phyloP scores from a whole-genome alignment of 2,888 invertebrate species.

The Periphyllus acericola region DNA sequence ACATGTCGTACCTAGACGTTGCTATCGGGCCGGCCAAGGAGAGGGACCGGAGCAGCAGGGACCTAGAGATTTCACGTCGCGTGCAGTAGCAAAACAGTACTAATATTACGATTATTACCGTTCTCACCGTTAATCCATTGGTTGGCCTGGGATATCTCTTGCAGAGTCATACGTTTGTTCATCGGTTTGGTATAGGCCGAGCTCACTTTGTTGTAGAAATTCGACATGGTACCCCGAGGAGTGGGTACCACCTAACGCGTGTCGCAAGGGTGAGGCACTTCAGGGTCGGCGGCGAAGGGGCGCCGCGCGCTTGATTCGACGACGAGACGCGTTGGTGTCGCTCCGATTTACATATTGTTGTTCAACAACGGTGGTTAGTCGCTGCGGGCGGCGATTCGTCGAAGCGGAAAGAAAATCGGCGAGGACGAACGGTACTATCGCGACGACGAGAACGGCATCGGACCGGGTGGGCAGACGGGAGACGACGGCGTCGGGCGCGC shows the following conservation, averaged over 20 bases:
- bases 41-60: neutral
- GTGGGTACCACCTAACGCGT: neutral
- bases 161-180: constrained; percentile 73
- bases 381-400: neutral
- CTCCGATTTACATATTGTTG: neutral
- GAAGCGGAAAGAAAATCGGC: neutral
- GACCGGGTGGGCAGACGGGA: neutral
- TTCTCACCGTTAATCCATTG: constrained; percentile 84
- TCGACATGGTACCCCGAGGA: constrained; percentile 73
- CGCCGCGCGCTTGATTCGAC: neutral
- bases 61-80: neutral
- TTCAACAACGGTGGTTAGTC: no score
- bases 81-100: neutral
- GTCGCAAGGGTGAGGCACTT: neutral
- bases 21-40: neutral
- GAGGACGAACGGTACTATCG: neutral
- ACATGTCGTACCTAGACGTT: no score
- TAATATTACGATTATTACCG: constrained; percentile 64
- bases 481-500: neutral
- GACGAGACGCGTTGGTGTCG: neutral
- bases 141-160: constrained; percentile 84
- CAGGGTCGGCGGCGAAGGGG: neutral
- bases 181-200: constrained; percentile 73
- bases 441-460: no score
- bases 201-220: constrained; percentile 80